Percentiles rank a stretch among this genome's conserved stretches.
These are phyloP conservation scores for Falco peregrinus DNA, from an alignment of 2,797 vertebrate species.

Conservation along the genomic window DNA sequence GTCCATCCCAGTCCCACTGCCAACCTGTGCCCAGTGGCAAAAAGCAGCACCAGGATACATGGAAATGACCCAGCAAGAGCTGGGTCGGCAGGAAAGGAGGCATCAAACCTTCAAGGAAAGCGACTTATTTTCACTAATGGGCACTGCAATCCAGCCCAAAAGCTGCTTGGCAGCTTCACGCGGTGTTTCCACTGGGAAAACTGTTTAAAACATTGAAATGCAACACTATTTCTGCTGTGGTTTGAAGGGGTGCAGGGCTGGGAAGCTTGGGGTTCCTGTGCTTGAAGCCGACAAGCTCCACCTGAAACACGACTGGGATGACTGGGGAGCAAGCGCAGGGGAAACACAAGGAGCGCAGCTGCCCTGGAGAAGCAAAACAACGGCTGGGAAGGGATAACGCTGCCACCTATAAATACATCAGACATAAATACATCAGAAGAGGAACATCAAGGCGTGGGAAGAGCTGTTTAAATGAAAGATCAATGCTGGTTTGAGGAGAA, in stretches of 20 bases:
- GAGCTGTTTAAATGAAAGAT: background rate
- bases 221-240: background rate
- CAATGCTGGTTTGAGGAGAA: background rate
- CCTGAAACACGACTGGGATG: background rate
- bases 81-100: background rate
- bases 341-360: background rate
- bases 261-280: background rate
- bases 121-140: background rate
- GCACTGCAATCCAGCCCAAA: fast-evolving
- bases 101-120: background rate
- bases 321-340: background rate
- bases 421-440: background rate
- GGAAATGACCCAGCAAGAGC: background rate
- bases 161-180: background rate
- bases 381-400: background rate
- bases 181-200: background rate
- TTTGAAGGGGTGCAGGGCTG: background rate
- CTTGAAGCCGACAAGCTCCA: background rate
- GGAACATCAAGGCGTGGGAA: background rate
- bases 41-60: background rate
- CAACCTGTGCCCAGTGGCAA: background rate
- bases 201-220: background rate
- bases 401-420: background rate
- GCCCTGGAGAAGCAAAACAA: background rate
- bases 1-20: background rate